Conservation (phyloP, 2,888 invertebrate species). For the Hyposoter didymator region DNA sequence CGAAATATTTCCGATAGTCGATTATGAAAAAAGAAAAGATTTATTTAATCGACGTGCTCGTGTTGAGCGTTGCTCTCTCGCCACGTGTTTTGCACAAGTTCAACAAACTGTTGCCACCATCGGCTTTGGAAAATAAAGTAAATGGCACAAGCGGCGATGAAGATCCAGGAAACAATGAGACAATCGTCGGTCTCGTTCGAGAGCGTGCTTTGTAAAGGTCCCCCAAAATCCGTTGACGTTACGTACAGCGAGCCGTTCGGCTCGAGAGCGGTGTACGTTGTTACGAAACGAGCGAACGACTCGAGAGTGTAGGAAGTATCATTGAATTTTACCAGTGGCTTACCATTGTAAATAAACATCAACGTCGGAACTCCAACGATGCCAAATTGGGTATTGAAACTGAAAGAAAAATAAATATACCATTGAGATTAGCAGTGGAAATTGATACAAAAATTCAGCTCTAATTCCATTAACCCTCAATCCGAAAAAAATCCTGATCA, state of each 20-base stretch:
- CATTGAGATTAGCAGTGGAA: not conserved
- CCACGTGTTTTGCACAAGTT: constrained; percentile 94
- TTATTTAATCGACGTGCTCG: constrained; percentile 88
- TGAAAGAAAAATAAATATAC: constrained; percentile 71
- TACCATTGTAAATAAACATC: constrained; percentile 95
- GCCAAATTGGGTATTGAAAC: constrained; percentile 96
- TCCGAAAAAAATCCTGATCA: too few species aligned
- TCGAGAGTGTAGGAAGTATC: constrained; percentile 92
- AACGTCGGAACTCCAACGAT: constrained; percentile 96
- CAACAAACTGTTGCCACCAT: constrained; percentile 92
- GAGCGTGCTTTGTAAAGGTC: constrained; percentile 92
- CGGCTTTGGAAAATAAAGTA: constrained; percentile 92
- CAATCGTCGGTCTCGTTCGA: constrained; percentile 92
- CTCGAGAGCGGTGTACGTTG: constrained; percentile 90
- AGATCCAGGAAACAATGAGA: constrained; percentile 93
- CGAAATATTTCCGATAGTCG: not conserved
- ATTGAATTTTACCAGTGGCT: constrained; percentile 93
- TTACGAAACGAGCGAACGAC: constrained; percentile 91
- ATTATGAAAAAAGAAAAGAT: not conserved
- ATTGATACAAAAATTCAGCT: not conserved
- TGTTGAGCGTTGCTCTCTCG: constrained; percentile 94
- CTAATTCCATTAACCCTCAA: not conserved
- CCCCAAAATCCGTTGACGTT: constrained; percentile 90
- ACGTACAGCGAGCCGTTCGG: constrained; percentile 88
- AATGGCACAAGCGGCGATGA: constrained; percentile 90